Conservation (phyloP, 2,888 invertebrate genomes). For the Ectemnius continuus region DNA sequence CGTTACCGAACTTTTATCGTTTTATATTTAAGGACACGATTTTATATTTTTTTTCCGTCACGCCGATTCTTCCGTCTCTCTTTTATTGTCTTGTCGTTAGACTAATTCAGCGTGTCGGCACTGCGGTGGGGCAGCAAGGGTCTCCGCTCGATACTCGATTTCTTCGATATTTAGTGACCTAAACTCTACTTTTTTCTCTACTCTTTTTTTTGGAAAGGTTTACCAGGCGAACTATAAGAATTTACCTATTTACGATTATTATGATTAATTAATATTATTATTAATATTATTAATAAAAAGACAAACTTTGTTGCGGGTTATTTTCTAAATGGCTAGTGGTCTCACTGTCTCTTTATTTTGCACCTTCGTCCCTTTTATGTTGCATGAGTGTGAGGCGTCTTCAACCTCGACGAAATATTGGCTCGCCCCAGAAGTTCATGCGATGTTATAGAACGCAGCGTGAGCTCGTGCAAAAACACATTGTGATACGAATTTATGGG, state of each 20-base stretch:
- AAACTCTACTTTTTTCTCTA: slow-evolving; percentile 24
- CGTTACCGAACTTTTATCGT: slow-evolving; percentile 49
- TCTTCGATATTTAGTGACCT: slow-evolving; percentile 41
- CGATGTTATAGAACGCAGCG: too few species aligned
- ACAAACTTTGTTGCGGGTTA: slow-evolving; percentile 73
- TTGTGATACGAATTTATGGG: too few species aligned
- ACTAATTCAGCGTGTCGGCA: slow-evolving; percentile 21
- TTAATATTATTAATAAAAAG: slow-evolving; percentile 67
- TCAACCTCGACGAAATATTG: too few species aligned
- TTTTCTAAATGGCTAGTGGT: slow-evolving; percentile 48
- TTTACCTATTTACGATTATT: slow-evolving; percentile 51
- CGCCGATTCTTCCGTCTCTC: slow-evolving; percentile 31
- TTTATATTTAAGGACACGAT: slow-evolving; percentile 53
- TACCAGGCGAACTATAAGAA: slow-evolving; percentile 51
- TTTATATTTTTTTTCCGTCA: slow-evolving; percentile 41
- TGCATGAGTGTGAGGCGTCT: too few species aligned
- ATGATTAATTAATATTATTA: slow-evolving; percentile 58
- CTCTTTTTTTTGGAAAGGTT: slow-evolving; percentile 53
- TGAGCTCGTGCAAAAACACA: too few species aligned
- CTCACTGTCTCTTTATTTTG: slow-evolving; percentile 34
- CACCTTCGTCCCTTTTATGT: slow-evolving; percentile 13
- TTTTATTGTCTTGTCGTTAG: slow-evolving; percentile 21
- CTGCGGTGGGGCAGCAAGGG: slow-evolving; percentile 34
- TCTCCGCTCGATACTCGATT: slow-evolving; percentile 32
- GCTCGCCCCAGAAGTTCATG: too few species aligned